Percentiles rank a stretch among this genome's conserved stretches.
phyloP scores from a whole-genome alignment of 2,113 vertebrate species.

The Poecilia latipinna region DNA sequence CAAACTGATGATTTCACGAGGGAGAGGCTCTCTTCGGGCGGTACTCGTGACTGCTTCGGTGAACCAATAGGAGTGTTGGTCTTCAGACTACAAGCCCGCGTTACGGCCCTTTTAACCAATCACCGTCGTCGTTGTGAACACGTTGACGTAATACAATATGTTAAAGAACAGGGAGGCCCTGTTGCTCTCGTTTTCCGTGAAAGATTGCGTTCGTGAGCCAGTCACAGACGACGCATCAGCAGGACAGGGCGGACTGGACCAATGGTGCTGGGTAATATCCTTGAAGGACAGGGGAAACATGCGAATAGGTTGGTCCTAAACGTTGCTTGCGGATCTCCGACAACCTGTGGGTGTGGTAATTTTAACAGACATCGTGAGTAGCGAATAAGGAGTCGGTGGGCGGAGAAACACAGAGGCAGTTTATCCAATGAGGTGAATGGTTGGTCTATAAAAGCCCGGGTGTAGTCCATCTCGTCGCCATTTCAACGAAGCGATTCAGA shows the following conservation, averaged over 20 bases:
- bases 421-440: slow-evolving; percentile 66
- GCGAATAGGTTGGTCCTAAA: slow-evolving; percentile 51
- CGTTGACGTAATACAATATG: slow-evolving; percentile 72
- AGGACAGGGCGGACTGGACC: not conserved
- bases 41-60: slow-evolving; percentile 48
- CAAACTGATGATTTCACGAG: slow-evolving; percentile 49
- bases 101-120: slow-evolving; percentile 65
- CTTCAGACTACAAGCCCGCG: slow-evolving; percentile 66
- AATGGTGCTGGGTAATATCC: slow-evolving; percentile 32
- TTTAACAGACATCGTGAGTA: slow-evolving; percentile 36
- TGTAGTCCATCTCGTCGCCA: slow-evolving; percentile 76
- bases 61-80: slow-evolving; percentile 68
- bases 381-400: slow-evolving; percentile 59
- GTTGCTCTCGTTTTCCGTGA: slow-evolving; percentile 5
- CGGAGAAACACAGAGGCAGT: slow-evolving; percentile 14
- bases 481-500: slow-evolving; percentile 76
- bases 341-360: slow-evolving; percentile 39
- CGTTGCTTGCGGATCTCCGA: not conserved
- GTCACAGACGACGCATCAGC: slow-evolving; percentile 3
- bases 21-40: slow-evolving; percentile 32
- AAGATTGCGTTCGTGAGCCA: slow-evolving; percentile 28
- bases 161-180: slow-evolving; percentile 27
- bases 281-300: slow-evolving; percentile 46
- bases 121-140: slow-evolving; percentile 33
- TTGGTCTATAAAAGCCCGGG: slow-evolving; percentile 77